These are phyloP conservation scores for Drosophila subquinaria DNA, from an alignment of 2,888 invertebrate genomes.

Conservation along the genomic window DNA sequence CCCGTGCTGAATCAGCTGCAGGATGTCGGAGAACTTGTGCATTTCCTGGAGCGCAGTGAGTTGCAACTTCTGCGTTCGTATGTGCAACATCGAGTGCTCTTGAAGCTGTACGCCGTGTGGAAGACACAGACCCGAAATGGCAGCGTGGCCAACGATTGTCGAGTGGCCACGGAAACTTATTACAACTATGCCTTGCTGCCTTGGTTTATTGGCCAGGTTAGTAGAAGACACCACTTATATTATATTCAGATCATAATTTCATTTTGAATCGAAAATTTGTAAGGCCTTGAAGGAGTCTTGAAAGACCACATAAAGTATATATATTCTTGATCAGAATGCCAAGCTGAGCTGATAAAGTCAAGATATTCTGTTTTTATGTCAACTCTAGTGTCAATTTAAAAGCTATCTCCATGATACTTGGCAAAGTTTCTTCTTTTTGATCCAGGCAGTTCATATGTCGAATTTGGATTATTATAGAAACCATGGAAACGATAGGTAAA, in stretches of 20 bases:
- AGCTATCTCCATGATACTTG: too few species aligned
- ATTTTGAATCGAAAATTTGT: too few species aligned
- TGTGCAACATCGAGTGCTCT: slow-evolving; percentile 71
- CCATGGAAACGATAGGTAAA: not conserved
- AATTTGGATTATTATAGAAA: too few species aligned
- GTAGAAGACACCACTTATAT: not conserved
- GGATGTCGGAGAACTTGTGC: slow-evolving; percentile 64
- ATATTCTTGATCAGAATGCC: too few species aligned
- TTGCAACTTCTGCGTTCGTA: slow-evolving; percentile 60
- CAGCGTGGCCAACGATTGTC: slow-evolving; percentile 67
- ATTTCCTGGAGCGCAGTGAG: slow-evolving; percentile 62
- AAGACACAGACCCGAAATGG: slow-evolving; percentile 54
- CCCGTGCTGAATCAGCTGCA: slow-evolving; percentile 66
- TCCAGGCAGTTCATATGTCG: too few species aligned
- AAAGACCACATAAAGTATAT: too few species aligned
- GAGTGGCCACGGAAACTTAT: slow-evolving; percentile 71
- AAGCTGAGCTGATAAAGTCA: too few species aligned
- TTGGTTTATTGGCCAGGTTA: slow-evolving; percentile 79
- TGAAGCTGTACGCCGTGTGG: slow-evolving; percentile 80
- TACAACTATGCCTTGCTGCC: slow-evolving; percentile 80
- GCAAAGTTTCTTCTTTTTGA: too few species aligned
- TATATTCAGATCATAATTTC: too few species aligned
- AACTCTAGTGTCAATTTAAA: too few species aligned
- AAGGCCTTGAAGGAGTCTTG: too few species aligned
- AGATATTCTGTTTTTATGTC: too few species aligned